Evolutionary conservation across 2,797 vertebrate genomes (phyloP), one percentile per base, ranked within the genome.

Genomic region (Pangasius djambal): DNA sequence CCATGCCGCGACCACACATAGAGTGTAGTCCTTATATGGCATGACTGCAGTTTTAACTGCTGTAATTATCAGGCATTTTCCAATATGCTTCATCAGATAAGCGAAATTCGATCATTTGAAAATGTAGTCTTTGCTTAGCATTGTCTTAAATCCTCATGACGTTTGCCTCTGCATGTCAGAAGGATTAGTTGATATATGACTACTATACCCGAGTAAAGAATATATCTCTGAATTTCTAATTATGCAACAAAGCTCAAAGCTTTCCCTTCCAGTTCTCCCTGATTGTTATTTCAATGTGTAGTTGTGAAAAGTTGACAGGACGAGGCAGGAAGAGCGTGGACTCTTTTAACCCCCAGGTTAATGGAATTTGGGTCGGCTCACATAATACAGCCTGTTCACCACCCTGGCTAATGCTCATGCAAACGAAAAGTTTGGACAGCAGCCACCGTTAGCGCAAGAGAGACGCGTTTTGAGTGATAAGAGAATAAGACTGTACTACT

Each of bases 271-370:
- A 34, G 48, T 37, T 88, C 85, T 78, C 48, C 31, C 88, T 86
- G 90, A 90, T 89, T 90, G 87, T 89, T 88, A 83, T 92, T 90
- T 90, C 86, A 85, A 79, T 61, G 70, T 87, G 70, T 79, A 89
- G 86, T 83, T 67, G 28, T 59, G 81, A 78, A 72, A 88, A 87
- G 87, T 88, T 92, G 91, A 91, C 91, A 90, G 89, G 85, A 55
- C 86, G 85, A 92, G 59, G 88, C 89, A 91, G 89, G 81, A 89
- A 89, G 87, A 74, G 77, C 57, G 28, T 86, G 88, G 61, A 83
- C 77, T 90, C 61, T 86, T 90, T 92, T 91, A 92, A 93, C 92
- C 92, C 87, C 48, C 31, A 77, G 92, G 91, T 93, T 93, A 93
- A 92, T 93, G 88, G 88, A 89, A 86, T 91, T 91, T 92, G 67